These are phyloP conservation scores for Neolamprologus fasciatus DNA, from an alignment of 2,113 vertebrate species.

Conservation along the genomic window DNA sequence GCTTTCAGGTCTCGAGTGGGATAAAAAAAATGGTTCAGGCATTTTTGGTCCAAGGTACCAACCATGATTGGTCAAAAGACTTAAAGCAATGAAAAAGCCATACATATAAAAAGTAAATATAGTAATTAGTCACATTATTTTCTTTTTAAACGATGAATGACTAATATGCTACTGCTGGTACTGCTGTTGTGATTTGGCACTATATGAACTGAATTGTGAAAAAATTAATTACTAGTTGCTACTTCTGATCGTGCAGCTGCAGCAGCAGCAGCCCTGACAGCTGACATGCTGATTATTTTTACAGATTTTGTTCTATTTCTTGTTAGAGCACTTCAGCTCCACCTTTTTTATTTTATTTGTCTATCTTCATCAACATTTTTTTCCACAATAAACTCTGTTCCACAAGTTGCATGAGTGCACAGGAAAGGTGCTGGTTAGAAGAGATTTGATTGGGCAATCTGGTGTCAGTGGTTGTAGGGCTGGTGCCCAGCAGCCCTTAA, in stretches of 20 bases:
- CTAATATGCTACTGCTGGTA: neutral
- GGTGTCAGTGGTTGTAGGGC: neutral
- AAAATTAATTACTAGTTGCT: neutral
- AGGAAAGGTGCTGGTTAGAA: neutral
- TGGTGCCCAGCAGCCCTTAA: neutral
- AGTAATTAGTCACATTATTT: neutral
- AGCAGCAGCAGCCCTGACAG: neutral
- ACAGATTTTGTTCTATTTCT: neutral
- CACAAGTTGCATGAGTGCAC: neutral
- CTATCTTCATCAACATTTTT: neutral
- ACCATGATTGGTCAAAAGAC: rapidly evolving
- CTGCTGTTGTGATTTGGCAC: neutral
- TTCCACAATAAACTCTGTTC: neutral
- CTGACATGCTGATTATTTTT: neutral
- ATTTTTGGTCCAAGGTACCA: neutral
- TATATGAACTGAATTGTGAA: neutral
- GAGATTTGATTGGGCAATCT: neutral
- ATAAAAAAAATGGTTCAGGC: rapidly evolving
- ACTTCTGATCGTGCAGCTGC: neutral
- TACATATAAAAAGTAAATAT: neutral
- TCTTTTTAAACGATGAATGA: neutral
- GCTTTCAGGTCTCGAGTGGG: rapidly evolving
- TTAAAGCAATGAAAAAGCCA: neutral
- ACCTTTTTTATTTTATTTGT: neutral
- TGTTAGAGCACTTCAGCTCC: neutral